Base-by-base conservation (phyloP, 30 jellyfish, hydroid and myxozoan species). In the Calvadosia cruxmelitensis region DNA sequence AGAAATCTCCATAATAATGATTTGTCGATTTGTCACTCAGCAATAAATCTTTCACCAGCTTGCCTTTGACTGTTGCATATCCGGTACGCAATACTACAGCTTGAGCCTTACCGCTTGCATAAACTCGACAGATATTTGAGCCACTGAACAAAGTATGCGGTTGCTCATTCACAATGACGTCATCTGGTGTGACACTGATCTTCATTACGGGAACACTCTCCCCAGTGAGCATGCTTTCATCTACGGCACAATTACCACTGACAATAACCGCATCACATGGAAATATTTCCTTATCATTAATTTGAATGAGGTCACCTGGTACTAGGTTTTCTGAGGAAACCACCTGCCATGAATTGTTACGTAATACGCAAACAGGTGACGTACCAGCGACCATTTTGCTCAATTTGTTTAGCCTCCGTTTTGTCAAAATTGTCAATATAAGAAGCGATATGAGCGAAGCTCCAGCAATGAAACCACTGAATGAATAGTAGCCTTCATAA, bases 71-170 rank as follows among this genome's bases (percentile, higher is more conserved):
- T 7, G 90, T 77, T 31, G 62, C 52, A 31, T 68, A 77, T 7
- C 78, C 86, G n/a, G 90, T 77, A n/a, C 84, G 62, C 16, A 52
- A 20, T 5, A 77, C 90, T 0, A 66, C 64, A 12, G 86, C 86
- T 0, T 34, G 27, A 23, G 34, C 68, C 0, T 66, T 27, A 25
- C 25, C 27, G 3, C 69, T 67, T 24, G 32, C 85, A 2, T 78
- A 70, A 33, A 61, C 72, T 51, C 50, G 7, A 3, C 50, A 50
- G n/a, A 15, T 50, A 20, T 82, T 77, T 10, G 83, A 77, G 1
- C 66, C 42, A 61, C 27, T 33, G 31, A 77, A 52, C 3, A 77
- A 50, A 33, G 68, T 67, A 1, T 33, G 79, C 0, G 62, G 62
- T 48, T 53, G 15, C 20, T 10, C 20, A 42, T 42, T 42, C 20